Evolutionary conservation across 2,888 invertebrate species (phyloP).

Genomic region (Microplitis deprimator): DNA sequence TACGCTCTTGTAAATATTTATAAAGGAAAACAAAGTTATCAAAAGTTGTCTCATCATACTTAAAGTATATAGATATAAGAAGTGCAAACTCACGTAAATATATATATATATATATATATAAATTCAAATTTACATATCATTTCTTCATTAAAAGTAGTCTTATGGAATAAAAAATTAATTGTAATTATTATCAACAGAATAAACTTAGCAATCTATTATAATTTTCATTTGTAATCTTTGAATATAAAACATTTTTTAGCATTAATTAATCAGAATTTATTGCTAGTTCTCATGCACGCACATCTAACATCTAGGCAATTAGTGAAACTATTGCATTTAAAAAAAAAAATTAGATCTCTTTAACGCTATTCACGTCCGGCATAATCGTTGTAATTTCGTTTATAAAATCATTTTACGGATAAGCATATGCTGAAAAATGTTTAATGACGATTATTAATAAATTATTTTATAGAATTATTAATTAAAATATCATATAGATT

Average conservation of each 20-base stretch:
- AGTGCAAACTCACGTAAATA: constrained; percentile 11
- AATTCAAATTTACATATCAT: background rate
- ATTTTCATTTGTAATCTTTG: constrained; percentile 40
- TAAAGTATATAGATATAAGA: background rate
- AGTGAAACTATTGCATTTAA: constrained; percentile 58
- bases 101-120: constrained; percentile 5
- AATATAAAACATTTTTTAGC: constrained; percentile 45
- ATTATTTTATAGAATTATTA: background rate
- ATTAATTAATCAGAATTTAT: constrained; percentile 63
- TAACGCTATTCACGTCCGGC: constrained; percentile 49
- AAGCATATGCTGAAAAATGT: background rate
- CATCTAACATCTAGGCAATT: constrained; percentile 57
- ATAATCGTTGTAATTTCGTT: background rate
- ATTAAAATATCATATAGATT: background rate
- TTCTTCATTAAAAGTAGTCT: background rate
- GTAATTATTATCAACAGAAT: constrained; percentile 29
- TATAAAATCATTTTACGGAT: background rate
- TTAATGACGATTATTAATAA: background rate
- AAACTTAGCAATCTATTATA: constrained; percentile 27
- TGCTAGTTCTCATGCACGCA: constrained; percentile 56
- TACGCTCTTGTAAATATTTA: constrained; percentile 9
- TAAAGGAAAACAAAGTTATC: background rate
- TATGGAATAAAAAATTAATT: constrained; percentile 17
- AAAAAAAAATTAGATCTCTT: constrained; percentile 54
- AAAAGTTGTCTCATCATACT: constrained; percentile 8